A percentile compares a stretch with the other conserved stretches of the same genome.
These are phyloP conservation scores for Paraescarpia echinospica DNA, from an alignment of 1,140 invertebrate species.

Conservation along the genomic window DNA sequence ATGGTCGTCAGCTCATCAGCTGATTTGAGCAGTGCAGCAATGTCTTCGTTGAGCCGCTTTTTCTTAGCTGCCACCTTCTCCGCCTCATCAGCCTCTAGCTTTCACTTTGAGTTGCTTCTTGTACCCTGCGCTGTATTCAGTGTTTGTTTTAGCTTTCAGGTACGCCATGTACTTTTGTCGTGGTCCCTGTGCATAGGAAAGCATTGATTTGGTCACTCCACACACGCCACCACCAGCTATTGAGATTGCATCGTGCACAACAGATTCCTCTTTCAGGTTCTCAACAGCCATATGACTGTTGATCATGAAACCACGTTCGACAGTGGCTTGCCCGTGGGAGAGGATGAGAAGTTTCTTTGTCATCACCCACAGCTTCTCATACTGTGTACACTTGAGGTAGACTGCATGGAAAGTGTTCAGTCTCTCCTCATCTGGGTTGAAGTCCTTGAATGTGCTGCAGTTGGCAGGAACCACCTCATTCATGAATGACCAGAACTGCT, in stretches of 20 bases:
- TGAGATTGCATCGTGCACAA: no score
- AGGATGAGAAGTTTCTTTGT: constrained; percentile 33
- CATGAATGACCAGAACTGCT: background rate
- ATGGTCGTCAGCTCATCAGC: no score
- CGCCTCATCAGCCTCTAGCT: no score
- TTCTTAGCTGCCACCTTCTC: no score
- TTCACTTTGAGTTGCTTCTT: no score
- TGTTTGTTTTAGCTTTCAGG: no score
- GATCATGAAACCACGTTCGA: constrained; percentile 16
- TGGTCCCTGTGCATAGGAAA: no score
- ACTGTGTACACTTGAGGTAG: background rate
- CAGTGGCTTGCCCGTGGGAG: constrained; percentile 38
- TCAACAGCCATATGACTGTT: constrained; percentile 36
- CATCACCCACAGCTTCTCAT: constrained; percentile 22
- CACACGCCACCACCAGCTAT: background rate
- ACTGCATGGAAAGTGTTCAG: constrained; percentile 31
- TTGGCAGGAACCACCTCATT: background rate
- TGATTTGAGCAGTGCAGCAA: no score
- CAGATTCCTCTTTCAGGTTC: constrained; percentile 34
- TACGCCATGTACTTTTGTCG: no score
- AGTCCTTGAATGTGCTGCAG: background rate
- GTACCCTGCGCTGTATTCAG: no score
- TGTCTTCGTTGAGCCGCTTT: no score
- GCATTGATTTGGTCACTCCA: background rate
- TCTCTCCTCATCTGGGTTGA: background rate